Conservation (phyloP, 2,888 invertebrate genomes). For the Andrena chrysosceles region DNA sequence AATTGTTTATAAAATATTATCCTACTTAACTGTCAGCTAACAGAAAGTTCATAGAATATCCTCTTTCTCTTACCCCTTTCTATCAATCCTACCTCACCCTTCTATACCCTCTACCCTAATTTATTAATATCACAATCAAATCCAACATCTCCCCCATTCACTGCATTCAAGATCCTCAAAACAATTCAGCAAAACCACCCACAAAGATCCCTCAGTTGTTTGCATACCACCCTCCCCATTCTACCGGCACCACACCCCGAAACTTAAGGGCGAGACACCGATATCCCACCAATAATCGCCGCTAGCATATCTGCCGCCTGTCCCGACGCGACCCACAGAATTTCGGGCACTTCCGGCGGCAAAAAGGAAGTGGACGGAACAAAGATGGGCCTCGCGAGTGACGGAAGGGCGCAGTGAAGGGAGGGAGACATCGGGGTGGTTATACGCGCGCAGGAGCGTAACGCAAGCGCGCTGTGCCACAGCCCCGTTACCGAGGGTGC, state of each 20-base stretch:
- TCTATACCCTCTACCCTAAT: no score
- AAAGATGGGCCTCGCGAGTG: constrained; percentile 17
- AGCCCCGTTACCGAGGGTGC: constrained; percentile 76
- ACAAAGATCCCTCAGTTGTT: no score
- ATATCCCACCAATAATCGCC: constrained; percentile 24
- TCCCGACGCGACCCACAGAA: constrained; percentile 28
- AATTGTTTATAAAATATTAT: neutral
- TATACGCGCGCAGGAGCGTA: constrained; percentile 79
- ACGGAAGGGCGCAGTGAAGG: constrained; percentile 10
- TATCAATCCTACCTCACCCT: no score
- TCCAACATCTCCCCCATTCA: no score
- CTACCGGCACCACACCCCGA: neutral
- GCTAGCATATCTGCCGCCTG: neutral
- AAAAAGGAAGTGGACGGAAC: constrained; percentile 31
- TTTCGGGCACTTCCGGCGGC: constrained; percentile 46
- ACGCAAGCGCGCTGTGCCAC: constrained; percentile 79
- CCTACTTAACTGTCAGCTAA: no score
- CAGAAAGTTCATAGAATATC: no score
- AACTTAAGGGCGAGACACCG: neutral
- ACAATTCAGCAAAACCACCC: no score
- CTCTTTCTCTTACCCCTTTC: no score
- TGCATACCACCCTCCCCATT: no score
- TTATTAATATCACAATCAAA: no score
- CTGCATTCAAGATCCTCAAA: no score
- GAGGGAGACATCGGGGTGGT: constrained; percentile 46